A percentile compares a stretch with the other conserved stretches of the same genome.
These are phyloP conservation scores for Conus betulinus DNA, from an alignment of 1,140 invertebrate genomes.

Conservation along the genomic window DNA sequence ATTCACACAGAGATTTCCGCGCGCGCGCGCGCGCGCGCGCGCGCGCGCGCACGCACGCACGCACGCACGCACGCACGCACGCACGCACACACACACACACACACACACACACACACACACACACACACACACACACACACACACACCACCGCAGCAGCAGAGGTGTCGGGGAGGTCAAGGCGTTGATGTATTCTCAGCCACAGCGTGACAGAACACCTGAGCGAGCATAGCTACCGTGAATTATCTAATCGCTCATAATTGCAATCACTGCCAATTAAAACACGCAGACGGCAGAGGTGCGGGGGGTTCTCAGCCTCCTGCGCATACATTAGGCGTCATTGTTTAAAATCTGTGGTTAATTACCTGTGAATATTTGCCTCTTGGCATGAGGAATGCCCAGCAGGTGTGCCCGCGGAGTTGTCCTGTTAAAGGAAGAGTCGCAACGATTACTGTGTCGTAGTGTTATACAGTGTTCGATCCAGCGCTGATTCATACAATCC, in stretches of 20 bases:
- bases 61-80: background rate
- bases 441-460: no score
- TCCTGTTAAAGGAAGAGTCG: no score
- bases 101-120: background rate
- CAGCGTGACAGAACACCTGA: background rate
- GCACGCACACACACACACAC: background rate
- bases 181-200: background rate
- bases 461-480: no score
- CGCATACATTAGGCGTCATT: constrained; percentile 1
- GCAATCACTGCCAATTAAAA: constrained; percentile 2
- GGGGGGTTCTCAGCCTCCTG: no score
- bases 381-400: background rate
- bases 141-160: background rate
- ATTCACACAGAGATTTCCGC: background rate
- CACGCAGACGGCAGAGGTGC: background rate
- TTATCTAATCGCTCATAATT: background rate
- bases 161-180: background rate
- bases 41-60: background rate
- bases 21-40: background rate
- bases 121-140: background rate
- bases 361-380: background rate
- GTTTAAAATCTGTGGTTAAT: constrained; percentile 7
- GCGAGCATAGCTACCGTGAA: background rate
- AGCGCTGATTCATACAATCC: no score
- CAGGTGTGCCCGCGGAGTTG: background rate